These are phyloP conservation scores for Lasioglossum morio DNA, from an alignment of 2,888 invertebrate species.

Conservation along the genomic window DNA sequence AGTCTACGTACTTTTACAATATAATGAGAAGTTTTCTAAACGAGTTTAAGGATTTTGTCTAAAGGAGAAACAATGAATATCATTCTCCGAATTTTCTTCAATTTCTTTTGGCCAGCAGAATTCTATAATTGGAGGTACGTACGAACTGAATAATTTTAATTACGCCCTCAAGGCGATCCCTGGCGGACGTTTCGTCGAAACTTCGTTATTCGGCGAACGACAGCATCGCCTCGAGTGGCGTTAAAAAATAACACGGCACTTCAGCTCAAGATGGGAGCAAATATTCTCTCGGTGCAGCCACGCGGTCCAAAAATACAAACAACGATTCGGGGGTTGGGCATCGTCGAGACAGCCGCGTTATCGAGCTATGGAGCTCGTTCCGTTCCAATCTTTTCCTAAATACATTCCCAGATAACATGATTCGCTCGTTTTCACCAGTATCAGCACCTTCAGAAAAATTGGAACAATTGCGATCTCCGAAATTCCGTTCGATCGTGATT, in stretches of 20 bases:
- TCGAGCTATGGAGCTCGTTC: neutral
- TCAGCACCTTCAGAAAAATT: neutral
- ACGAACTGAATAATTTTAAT: neutral
- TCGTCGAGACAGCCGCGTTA: neutral
- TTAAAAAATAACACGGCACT: conserved; percentile 55
- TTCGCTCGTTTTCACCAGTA: neutral
- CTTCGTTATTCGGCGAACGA: conserved; percentile 16
- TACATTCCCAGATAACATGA: neutral
- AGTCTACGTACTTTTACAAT: neutral
- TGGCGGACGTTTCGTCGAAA: conserved; percentile 10
- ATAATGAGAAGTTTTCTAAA: neutral
- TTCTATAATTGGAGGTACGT: neutral
- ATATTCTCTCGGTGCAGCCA: conserved; percentile 10
- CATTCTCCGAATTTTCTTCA: neutral
- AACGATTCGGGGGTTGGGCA: neutral
- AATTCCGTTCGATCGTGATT: neutral
- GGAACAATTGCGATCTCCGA: neutral
- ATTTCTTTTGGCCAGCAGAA: neutral
- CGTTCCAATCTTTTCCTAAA: neutral
- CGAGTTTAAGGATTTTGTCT: neutral
- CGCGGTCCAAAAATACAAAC: conserved; percentile 50
- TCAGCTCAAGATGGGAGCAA: conserved; percentile 24
- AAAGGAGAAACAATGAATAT: neutral
- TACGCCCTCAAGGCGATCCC: neutral
- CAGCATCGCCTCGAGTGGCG: conserved; percentile 44